Base-by-base conservation (phyloP, 2,888 invertebrate species). In the Drosophila infuscata region DNA sequence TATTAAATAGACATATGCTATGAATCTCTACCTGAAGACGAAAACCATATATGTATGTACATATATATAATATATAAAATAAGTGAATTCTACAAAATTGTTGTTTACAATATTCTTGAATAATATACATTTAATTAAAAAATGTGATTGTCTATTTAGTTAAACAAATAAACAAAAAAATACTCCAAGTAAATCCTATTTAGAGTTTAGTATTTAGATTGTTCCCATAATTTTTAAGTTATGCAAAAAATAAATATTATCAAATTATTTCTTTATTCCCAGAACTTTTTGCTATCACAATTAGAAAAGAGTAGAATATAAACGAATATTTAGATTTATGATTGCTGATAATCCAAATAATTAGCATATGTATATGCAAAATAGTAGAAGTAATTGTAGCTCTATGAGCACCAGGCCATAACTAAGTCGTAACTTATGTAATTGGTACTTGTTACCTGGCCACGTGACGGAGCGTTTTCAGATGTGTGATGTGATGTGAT, bases 391-490 rank as follows among this genome's bases (percentile, higher is more conserved):
- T 62, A 35, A 35, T 49, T 17, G n/a, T 48, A 25, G 30, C 38
- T 25, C n/a, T 12, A 3, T 43, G 35, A 52, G 51, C 46, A 32
- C 3, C 53, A 38, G 38, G 3, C 20, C 51, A 38, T 52, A 53
- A 63, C 56, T 29, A 46, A 46, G 63, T 63, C 72, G 52, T 72
- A 64, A 72, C 73, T 49, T 68, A 51, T 30, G 43, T 35, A 41
- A 15, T 38, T 48, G 53, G n/a, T 36, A 54, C 32, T 35, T 29
- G 68, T 36, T 59, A 53, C 49, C 41, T 17, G 56, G 25, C 54
- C 56, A 63, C 49, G 35, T 75, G 76, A 57, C 33, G 60, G 7
- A 4, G 25, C 25, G 46, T 46, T 25, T 8, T 15, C 4, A 25
- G 46, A 46, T 25, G 25, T 46, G 46, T 70, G 64, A 35, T 49